Conservation (phyloP, 2,888 invertebrate species). For the Eristalis intricaria region DNA sequence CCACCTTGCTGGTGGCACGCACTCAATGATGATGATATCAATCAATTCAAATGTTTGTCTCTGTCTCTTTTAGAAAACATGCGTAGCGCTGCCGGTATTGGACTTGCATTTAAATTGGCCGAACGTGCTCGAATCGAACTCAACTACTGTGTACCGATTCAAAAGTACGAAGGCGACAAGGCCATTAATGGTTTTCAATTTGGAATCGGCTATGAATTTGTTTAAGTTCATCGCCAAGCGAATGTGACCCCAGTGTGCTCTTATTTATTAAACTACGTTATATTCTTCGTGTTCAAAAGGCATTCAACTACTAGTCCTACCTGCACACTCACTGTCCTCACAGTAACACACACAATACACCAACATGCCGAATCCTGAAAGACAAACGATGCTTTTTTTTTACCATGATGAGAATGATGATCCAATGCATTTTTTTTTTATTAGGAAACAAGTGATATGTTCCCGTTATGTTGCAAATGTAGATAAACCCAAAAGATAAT, state of each 20-base stretch:
- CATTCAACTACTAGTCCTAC: not conserved
- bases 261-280: constrained; percentile 1
- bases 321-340: constrained; percentile 27
- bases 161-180: constrained; percentile 85
- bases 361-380: constrained; percentile 10
- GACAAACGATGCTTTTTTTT: constrained; percentile 33
- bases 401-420: constrained; percentile 15
- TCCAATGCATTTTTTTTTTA: constrained; percentile 52
- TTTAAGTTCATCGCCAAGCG: constrained; percentile 81
- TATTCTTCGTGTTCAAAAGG: constrained; percentile 29
- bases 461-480: constrained; percentile 27
- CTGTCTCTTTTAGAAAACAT: constrained; percentile 82
- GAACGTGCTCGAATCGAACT: constrained; percentile 95
- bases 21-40: not conserved
- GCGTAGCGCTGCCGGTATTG: constrained; percentile 91
- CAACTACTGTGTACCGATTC: constrained; percentile 94
- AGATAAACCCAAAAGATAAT: constrained; percentile 30
- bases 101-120: constrained; percentile 91
- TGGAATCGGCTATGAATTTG: constrained; percentile 91
- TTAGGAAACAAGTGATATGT: constrained; percentile 20
- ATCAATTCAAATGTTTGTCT: constrained; percentile 58
- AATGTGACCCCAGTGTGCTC: not conserved
- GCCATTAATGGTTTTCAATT: constrained; percentile 89
- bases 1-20: not conserved
- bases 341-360: not conserved